Base-by-base conservation (phyloP, 2,113 vertebrate species). In the Ailurus styani region DNA sequence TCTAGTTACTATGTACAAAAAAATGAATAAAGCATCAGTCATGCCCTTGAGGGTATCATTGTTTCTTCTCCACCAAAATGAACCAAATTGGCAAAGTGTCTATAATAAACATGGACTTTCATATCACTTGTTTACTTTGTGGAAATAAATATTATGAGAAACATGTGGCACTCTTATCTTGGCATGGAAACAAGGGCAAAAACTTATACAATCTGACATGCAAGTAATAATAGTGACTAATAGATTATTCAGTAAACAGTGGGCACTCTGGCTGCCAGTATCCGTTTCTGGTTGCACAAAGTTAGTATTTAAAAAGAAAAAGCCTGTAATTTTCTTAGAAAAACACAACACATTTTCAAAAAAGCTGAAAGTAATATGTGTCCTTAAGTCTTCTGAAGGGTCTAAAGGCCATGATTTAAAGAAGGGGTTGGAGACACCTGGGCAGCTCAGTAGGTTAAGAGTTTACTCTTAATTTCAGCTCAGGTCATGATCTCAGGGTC, bases 331-430 rank as follows among this genome's bases (percentile, higher is more conserved):
- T 95, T 87, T 83, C 75, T 75, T 68, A 87, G 81, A 90, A 94
- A 94, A 81, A 54, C 37, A 68, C 37, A 72, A 68, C 25, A 78
- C 27, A 57, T 95, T 97, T 97, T 86, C 93, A 97, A 64, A 81
- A 23, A 95, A 70, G 31, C 20, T 72, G 52, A 66, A 66, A 87
- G 23, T 73, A 91, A 93, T 64, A 83, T 52, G 47, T 78, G 45
- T 29, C 62, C 47, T 54, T 60, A 84, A 72, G 77, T 25, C 70
- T 93, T 87, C 70, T 20, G 31, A 91, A 70, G 21, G 70, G 18
- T 75, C 57, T 91, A 45, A 50, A 87, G 42, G 62, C 54, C 62
- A 84, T 37, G 81, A 83, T 90, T 79, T 57, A 13, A 73, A 93
- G 72, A 54, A 87, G 40, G 15, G 9, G 47, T 57, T 78, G 47